Conservation (phyloP, 2,797 vertebrate genomes). For the Merluccius polli region DNA sequence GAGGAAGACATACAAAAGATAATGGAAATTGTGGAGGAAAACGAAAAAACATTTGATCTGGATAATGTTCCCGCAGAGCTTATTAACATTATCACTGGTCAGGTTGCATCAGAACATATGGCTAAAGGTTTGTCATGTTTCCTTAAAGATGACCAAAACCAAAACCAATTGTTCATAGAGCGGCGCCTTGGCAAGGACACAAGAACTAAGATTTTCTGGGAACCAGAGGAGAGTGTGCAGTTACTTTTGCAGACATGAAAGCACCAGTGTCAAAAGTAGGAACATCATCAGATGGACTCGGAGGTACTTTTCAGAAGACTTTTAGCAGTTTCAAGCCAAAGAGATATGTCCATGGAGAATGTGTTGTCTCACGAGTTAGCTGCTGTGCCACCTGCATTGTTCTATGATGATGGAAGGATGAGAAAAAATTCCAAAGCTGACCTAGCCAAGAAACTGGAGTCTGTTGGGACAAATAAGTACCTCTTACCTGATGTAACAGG, state of each 20-base stretch:
- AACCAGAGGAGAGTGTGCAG: slow-evolving; percentile 10
- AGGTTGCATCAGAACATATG: not conserved
- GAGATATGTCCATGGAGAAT: not conserved
- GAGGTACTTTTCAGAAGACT: slow-evolving; percentile 18
- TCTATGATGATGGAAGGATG: slow-evolving; percentile 21
- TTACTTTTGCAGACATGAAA: slow-evolving; percentile 15
- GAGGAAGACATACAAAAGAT: not conserved
- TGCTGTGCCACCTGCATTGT: slow-evolving; percentile 18
- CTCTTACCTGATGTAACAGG: not conserved
- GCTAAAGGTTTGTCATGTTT: not conserved
- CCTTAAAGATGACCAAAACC: not conserved
- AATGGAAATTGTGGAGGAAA: slow-evolving; percentile 1
- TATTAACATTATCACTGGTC: not conserved
- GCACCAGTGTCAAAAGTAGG: not conserved
- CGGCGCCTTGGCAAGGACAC: slow-evolving; percentile 12
- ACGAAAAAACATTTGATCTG: not conserved
- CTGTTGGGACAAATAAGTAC: slow-evolving; percentile 6
- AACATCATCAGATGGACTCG: slow-evolving; percentile 14
- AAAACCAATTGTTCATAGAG: not conserved
- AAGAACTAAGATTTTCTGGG: slow-evolving; percentile 26
- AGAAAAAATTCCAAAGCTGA: slow-evolving; percentile 26
- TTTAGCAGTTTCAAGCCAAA: slow-evolving; percentile 14
- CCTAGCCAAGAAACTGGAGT: slow-evolving; percentile 27
- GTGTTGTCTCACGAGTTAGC: slow-evolving; percentile 14
- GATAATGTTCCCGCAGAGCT: not conserved